phyloP scores from a whole-genome alignment of 2,888 invertebrate species.

The Acheta domesticus region DNA sequence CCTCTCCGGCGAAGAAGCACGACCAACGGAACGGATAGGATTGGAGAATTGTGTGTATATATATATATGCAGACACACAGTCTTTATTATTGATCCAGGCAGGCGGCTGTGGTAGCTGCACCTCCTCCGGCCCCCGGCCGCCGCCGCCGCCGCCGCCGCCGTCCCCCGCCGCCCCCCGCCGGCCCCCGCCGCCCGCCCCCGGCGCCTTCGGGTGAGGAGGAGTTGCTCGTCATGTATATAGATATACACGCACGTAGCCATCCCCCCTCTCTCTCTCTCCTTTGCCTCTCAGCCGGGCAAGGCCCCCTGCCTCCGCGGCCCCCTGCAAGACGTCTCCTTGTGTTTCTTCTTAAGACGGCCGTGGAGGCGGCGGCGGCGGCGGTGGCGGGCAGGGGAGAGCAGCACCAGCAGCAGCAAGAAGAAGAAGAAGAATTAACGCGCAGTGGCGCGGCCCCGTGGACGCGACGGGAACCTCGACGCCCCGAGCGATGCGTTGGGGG shows the following conservation, averaged over 20 bases:
- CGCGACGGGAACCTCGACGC: too few relatives aligned
- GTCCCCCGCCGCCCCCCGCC: neutral
- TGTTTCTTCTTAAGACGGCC: neutral
- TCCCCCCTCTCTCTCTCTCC: neutral
- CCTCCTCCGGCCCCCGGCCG: neutral
- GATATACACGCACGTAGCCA: neutral
- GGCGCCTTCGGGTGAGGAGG: neutral
- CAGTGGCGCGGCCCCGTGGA: neutral
- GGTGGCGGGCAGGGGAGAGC: neutral
- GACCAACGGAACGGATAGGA: slow-evolving; percentile 31
- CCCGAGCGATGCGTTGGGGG: too few relatives aligned
- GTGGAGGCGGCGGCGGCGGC: neutral
- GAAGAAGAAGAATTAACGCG: slow-evolving; percentile 18
- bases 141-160: too few relatives aligned
- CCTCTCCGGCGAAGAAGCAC: neutral
- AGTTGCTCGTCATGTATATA: neutral
- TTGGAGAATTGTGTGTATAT: slow-evolving; percentile 27
- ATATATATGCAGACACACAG: slow-evolving; percentile 29
- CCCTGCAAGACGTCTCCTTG: neutral
- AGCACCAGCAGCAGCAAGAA: too few relatives aligned
- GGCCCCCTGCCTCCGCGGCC: neutral
- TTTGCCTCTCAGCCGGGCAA: too few relatives aligned
- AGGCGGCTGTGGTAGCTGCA: neutral
- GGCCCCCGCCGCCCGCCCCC: neutral
- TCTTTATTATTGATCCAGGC: slow-evolving; percentile 18